phyloP scores from a whole-genome alignment of 2,797 vertebrate species.

The Peromyscus aztecus region DNA sequence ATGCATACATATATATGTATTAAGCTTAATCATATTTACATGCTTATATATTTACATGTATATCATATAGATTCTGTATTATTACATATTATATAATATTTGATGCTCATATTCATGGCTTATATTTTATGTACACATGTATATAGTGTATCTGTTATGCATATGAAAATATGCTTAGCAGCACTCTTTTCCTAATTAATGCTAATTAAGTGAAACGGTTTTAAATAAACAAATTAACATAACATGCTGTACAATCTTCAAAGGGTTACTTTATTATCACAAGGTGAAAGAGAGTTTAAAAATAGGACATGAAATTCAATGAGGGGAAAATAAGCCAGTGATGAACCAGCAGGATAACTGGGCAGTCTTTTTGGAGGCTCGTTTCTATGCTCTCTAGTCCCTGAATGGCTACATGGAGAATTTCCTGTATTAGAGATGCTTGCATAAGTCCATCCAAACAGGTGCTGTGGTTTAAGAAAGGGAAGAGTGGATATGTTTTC shows the following conservation, averaged over 20 bases:
- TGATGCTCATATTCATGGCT: background rate
- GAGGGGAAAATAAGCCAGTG: background rate
- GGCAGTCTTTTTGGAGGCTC: background rate
- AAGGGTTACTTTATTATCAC: conserved; percentile 21
- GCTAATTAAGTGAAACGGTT: background rate
- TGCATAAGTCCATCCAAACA: background rate
- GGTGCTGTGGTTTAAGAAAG: conserved; percentile 24
- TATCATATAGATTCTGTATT: background rate
- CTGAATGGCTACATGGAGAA: background rate
- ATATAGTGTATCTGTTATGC: background rate
- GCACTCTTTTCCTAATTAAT: conserved; percentile 26
- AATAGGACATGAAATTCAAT: background rate
- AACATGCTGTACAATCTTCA: background rate
- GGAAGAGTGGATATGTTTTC: background rate
- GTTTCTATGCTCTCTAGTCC: background rate
- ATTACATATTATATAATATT: background rate
- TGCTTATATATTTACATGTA: background rate
- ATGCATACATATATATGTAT: background rate
- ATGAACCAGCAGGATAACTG: background rate
- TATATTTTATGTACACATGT: background rate
- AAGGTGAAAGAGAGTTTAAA: conserved; percentile 16
- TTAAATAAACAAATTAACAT: conserved; percentile 20
- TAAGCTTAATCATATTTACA: background rate
- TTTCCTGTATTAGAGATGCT: background rate
- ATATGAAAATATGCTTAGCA: background rate